These are phyloP conservation scores for Sminthurides bifidus DNA, from an alignment of 1,140 invertebrate species.

Conservation along the genomic window DNA sequence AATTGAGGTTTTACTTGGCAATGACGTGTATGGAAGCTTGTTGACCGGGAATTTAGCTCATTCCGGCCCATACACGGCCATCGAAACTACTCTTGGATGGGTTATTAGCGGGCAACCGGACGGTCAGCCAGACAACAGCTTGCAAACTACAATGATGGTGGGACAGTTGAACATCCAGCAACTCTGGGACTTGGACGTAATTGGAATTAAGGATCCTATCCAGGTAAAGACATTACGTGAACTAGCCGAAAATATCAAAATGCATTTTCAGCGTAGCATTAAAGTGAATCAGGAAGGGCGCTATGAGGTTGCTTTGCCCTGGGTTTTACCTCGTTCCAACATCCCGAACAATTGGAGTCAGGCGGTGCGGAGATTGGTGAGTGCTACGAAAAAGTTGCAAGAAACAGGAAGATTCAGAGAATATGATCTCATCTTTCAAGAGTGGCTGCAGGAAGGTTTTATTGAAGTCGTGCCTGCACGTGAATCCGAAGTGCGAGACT, in stretches of 20 bases:
- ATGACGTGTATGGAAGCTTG: slow-evolving; percentile 6
- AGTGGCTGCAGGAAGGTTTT: slow-evolving; percentile 33
- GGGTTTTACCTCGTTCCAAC: slow-evolving; percentile 30
- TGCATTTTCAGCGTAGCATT: slow-evolving; percentile 33
- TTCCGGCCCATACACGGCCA: background rate
- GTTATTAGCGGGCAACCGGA: background rate
- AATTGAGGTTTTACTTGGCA: slow-evolving; percentile 10
- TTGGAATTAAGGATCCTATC: slow-evolving; percentile 36
- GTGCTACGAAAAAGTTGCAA: slow-evolving; percentile 28
- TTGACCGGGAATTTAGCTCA: slow-evolving; percentile 3
- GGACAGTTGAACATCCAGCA: slow-evolving; percentile 26
- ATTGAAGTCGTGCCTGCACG: slow-evolving; percentile 32
- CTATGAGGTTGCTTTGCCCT: slow-evolving; percentile 34
- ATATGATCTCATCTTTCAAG: slow-evolving; percentile 34
- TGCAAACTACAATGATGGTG: slow-evolving; percentile 1
- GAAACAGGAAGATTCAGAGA: slow-evolving; percentile 27
- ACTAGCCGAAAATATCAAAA: slow-evolving; percentile 23
- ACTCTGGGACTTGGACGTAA: slow-evolving; percentile 36
- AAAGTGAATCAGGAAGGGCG: slow-evolving; percentile 29
- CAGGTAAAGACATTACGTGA: slow-evolving; percentile 30
- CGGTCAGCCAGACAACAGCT: background rate
- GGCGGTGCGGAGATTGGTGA: slow-evolving; percentile 24
- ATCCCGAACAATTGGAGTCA: slow-evolving; percentile 28
- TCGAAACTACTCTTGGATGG: slow-evolving; percentile 16
- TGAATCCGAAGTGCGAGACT: slow-evolving; percentile 18